A percentile compares a stretch with the other conserved stretches of the same genome.
Conservation (phyloP, 2,888 invertebrate species). For the Lathronympha strigana region DNA sequence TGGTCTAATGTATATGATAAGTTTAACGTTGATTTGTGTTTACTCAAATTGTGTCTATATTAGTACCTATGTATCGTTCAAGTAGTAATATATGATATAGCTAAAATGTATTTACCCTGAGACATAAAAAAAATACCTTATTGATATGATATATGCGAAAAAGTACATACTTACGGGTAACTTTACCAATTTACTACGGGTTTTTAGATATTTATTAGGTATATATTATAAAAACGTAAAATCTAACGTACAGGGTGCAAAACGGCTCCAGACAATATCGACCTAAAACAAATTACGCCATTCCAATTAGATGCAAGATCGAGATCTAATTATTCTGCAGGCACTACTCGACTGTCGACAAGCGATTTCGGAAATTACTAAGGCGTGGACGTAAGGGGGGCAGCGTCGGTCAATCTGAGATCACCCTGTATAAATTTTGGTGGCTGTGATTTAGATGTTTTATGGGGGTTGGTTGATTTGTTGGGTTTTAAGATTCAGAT, state of each 20-base stretch:
- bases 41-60: too few species aligned
- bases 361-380: conserved; percentile 83
- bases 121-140: too few species aligned
- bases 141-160: too few species aligned
- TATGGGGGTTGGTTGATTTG: conserved; percentile 29
- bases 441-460: conserved; percentile 32
- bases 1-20: conserved; percentile 5
- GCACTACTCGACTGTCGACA: conserved; percentile 80
- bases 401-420: conserved; percentile 60
- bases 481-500: conserved; percentile 2
- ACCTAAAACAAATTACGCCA: conserved; percentile 56
- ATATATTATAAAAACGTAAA: not conserved
- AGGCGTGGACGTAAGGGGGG: conserved; percentile 64
- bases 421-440: conserved; percentile 40
- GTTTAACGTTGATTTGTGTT: not conserved
- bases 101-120: too few species aligned
- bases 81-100: too few species aligned
- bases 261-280: conserved; percentile 37
- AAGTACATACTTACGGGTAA: too few species aligned
- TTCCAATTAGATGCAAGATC: conserved; percentile 75
- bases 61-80: too few species aligned
- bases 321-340: conserved; percentile 79
- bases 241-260: conserved; percentile 17
- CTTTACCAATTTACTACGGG: too few species aligned
- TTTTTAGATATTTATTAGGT: not conserved